phyloP scores from a whole-genome alignment of 2,797 vertebrate genomes.

The Microctenopoma steveboyesi region DNA sequence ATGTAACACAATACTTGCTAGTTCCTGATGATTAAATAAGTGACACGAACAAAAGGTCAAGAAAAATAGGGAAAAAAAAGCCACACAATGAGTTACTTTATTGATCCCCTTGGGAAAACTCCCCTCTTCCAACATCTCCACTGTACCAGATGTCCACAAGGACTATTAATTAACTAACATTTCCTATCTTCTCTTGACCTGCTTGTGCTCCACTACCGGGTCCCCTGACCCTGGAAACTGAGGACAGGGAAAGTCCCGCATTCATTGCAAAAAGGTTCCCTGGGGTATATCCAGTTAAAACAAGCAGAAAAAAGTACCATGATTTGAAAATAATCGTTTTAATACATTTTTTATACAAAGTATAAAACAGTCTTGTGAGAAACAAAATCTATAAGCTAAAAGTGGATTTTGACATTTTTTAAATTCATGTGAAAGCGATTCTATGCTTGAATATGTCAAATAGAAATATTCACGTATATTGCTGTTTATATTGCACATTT shows the following conservation, averaged over 20 bases:
- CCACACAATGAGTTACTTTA: too few relatives aligned
- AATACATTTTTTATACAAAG: background rate
- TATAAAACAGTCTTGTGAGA: background rate
- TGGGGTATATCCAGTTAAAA: constrained; percentile 44
- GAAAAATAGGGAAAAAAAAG: constrained; percentile 10
- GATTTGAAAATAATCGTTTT: background rate
- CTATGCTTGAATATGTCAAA: constrained; percentile 1
- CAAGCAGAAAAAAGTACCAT: constrained; percentile 16
- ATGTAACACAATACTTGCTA: constrained; percentile 9
- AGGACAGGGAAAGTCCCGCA: constrained; percentile 58
- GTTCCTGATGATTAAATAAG: constrained; percentile 11
- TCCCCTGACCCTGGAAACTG: constrained; percentile 49
- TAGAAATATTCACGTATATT: constrained; percentile 4
- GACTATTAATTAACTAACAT: constrained; percentile 32
- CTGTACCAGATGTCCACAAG: background rate
- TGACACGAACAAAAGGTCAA: constrained; percentile 29
- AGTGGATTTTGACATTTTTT: background rate
- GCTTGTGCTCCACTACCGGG: constrained; percentile 15
- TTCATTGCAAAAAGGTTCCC: constrained; percentile 62
- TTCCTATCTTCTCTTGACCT: constrained; percentile 22
- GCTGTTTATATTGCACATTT: constrained; percentile 10
- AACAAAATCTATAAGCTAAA: background rate
- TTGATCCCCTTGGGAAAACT: too few relatives aligned
- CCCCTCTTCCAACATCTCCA: background rate
- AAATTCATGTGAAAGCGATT: background rate